Base-by-base conservation (phyloP, 2,888 invertebrate species). In the Nomada hirtipes region DNA sequence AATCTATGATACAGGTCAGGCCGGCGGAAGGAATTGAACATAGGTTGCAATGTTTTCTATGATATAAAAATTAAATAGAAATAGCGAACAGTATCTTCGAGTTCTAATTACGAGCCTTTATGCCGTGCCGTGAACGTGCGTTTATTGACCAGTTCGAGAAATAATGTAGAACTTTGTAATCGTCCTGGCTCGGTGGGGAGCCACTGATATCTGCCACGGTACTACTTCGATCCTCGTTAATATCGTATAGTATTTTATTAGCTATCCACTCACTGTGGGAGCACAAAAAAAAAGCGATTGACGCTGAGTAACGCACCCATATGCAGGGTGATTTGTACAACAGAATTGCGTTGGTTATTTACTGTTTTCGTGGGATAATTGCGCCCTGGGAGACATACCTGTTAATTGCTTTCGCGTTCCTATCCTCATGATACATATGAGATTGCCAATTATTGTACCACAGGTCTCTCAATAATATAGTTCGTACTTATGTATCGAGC, bases 161-260 rank as follows among this genome's bases (percentile, higher is more conserved):
- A 79, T 76, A 79, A 71, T 79, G 60, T 76, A 76, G 70, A 71
- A 70, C 70, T 79, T 65, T 77, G 77, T 69, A 76, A 79, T 69
- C 64, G 59, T 50, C 9, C 26, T 26, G 59, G 26, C 64, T 64
- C 23, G 26, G 20, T 57, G 59, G 29, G 47, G 63, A 23, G 36
- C 44, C 50, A 29, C 59, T 59, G 74, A 59, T 65, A 64, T 23
- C 29, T 36, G 36, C 55, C 29, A 44, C 60, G 57, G 52, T 63
- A 68, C 67, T 71, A 65, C 72, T 73, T 83, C 72, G 76, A 86
- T 71, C 71, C 71, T 69, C 69, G 77, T 75, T 83, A 77, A 76
- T 71, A 77, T 70, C 73, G 61, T 74, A 36, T 29, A 47, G 76
- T 44, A 60, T 85, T 86, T 85, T 85, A 86, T 83, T 83, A 57